These are phyloP conservation scores for Drosophila prosaltans DNA, from an alignment of 1,140 invertebrate species.

Conservation along the genomic window DNA sequence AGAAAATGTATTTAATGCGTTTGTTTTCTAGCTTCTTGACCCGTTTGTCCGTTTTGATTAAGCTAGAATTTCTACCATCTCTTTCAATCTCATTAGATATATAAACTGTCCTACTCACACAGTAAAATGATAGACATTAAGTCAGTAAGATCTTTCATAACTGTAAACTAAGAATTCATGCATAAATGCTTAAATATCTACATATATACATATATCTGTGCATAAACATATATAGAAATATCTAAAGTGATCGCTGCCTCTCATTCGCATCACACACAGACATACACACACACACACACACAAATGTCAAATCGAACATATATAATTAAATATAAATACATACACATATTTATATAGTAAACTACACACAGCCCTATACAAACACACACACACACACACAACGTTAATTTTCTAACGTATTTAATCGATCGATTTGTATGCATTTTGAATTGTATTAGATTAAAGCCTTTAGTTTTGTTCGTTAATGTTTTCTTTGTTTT, in stretches of 20 bases:
- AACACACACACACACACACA: constrained; percentile 1
- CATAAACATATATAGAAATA: constrained; percentile 15
- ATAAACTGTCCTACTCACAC: constrained; percentile 6
- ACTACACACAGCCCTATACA: constrained; percentile 2
- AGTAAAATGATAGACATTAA: background rate
- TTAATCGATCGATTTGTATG: constrained; percentile 42
- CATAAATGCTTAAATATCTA: background rate
- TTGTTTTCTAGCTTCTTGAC: constrained; percentile 9
- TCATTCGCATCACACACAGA: background rate
- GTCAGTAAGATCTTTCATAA: constrained; percentile 30
- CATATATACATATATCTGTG: background rate
- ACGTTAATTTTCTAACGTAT: constrained; percentile 23
- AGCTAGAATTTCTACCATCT: constrained; percentile 26
- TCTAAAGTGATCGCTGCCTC: background rate
- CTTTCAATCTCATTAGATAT: constrained; percentile 39
- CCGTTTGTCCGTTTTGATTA: background rate
- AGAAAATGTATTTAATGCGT: background rate
- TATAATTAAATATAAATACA: background rate
- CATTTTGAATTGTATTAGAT: constrained; percentile 56
- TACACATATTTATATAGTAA: background rate
- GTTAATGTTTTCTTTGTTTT: background rate
- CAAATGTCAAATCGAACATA: constrained; percentile 21
- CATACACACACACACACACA: background rate
- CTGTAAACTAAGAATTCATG: background rate
- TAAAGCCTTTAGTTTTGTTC: constrained; percentile 25